Percentiles rank a stretch among this genome's conserved stretches.
Evolutionary conservation across 2,113 vertebrate genomes (phyloP).

Genomic region (Mesembrinibis cayennensis): DNA sequence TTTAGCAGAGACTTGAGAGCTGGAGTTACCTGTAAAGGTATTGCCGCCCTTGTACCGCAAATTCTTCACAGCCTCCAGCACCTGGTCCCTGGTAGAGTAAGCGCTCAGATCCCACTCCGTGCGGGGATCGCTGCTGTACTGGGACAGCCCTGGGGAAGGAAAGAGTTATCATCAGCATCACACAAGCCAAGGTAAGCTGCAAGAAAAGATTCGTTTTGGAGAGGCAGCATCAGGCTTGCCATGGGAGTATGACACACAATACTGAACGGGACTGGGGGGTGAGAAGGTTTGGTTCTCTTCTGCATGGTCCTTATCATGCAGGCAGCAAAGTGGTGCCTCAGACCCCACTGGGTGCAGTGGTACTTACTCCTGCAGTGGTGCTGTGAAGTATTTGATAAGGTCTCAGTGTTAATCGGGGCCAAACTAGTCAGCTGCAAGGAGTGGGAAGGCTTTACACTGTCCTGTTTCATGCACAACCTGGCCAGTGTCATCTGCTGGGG

Average conservation of each 20-base stretch:
- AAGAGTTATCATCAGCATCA: fast-evolving
- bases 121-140: slow-evolving; percentile 92
- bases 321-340: not conserved
- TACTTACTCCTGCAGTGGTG: fast-evolving
- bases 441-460: not conserved
- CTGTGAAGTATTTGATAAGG: not conserved
- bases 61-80: slow-evolving; percentile 82
- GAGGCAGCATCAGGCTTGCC: fast-evolving
- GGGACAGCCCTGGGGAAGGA: slow-evolving; percentile 81
- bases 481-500: not conserved
- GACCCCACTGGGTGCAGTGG: fast-evolving
- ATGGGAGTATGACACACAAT: not conserved
- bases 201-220: not conserved
- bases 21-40: slow-evolving; percentile 88
- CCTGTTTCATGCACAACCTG: not conserved
- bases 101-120: slow-evolving; percentile 92
- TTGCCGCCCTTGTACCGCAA: slow-evolving; percentile 92
- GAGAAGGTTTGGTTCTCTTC: not conserved
- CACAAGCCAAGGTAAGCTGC: not conserved
- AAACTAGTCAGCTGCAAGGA: not conserved
- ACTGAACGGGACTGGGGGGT: not conserved
- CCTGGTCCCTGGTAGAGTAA: slow-evolving; percentile 79
- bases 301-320: not conserved
- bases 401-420: not conserved
- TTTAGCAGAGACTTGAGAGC: not conserved